Percentiles rank a stretch among this genome's conserved stretches.
These are phyloP conservation scores for Gymnoscopelus microlampas DNA, from an alignment of 2,797 vertebrate genomes.

Conservation along the genomic window DNA sequence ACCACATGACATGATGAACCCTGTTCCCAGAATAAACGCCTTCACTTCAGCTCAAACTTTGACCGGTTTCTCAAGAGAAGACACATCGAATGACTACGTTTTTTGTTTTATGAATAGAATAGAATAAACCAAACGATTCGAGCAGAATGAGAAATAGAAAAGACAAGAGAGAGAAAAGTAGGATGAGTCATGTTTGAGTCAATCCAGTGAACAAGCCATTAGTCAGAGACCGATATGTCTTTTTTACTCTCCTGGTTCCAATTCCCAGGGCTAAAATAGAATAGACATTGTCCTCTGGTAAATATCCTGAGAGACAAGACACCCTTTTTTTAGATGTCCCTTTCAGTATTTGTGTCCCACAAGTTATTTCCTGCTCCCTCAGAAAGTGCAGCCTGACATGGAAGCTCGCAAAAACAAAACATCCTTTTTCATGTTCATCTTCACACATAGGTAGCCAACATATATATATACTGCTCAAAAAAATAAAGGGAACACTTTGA, in stretches of 20 bases:
- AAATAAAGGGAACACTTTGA: too few relatives aligned
- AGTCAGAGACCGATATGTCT: conserved; percentile 75
- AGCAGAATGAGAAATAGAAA: conserved; percentile 25
- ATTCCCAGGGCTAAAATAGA: conserved; percentile 70
- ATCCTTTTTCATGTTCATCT: conserved; percentile 54
- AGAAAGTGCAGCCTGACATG: conserved; percentile 66
- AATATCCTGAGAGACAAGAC: conserved; percentile 55
- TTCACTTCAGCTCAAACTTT: conserved; percentile 4
- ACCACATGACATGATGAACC: conserved; percentile 27
- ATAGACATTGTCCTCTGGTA: conserved; percentile 52
- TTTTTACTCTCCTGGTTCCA: conserved; percentile 54
- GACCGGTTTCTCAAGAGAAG: conserved; percentile 22
- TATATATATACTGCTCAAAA: too few relatives aligned
- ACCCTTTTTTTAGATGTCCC: conserved; percentile 51
- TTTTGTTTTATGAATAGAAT: conserved; percentile 50
- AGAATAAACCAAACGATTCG: not conserved
- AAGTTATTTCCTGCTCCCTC: conserved; percentile 62
- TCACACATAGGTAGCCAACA: not conserved
- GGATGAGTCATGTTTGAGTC: conserved; percentile 75
- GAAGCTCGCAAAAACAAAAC: conserved; percentile 62
- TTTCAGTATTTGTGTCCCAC: conserved; percentile 56
- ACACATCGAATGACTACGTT: not conserved
- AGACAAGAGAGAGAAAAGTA: conserved; percentile 34
- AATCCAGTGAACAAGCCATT: conserved; percentile 69
- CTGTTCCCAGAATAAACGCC: conserved; percentile 28